Percentiles rank a stretch among this genome's conserved stretches.
Conservation (phyloP, 2,113 vertebrate species). For the Prionailurus bengalensis region DNA sequence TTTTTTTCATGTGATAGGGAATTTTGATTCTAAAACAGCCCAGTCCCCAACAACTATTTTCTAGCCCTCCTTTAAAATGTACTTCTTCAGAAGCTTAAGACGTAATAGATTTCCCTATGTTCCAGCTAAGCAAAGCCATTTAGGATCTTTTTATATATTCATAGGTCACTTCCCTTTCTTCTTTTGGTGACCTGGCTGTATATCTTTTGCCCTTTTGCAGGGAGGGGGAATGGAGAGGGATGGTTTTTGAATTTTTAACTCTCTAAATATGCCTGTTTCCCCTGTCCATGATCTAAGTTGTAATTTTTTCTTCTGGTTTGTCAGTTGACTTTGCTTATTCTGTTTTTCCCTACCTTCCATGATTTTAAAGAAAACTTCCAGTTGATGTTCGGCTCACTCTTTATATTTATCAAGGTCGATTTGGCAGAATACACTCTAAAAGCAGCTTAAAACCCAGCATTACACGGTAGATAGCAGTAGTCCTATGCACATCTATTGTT, state of each 20-base stretch:
- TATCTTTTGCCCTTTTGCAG: not conserved
- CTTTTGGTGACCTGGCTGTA: not conserved
- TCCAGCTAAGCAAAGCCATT: not conserved
- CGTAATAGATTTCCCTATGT: not conserved
- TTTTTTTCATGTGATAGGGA: not conserved
- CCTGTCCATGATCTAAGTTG: not conserved
- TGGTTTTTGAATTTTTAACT: slow-evolving; percentile 9
- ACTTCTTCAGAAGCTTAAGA: not conserved
- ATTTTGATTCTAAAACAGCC: slow-evolving; percentile 7
- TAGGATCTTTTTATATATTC: not conserved
- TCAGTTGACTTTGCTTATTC: not conserved
- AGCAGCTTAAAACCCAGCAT: not conserved
- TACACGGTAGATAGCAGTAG: not conserved
- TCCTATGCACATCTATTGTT: not conserved
- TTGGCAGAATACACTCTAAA: not conserved
- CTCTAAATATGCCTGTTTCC: not conserved
- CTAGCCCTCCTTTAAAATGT: not conserved
- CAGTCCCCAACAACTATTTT: slow-evolving; percentile 14
- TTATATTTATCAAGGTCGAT: not conserved
- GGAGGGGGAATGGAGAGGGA: too few relatives aligned
- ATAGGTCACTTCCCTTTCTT: not conserved
- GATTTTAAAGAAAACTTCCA: slow-evolving; percentile 35
- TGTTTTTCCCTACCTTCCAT: not conserved
- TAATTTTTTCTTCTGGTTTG: not conserved
- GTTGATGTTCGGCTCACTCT: not conserved